These are phyloP conservation scores for Sinella curviseta DNA, from an alignment of 1,140 invertebrate genomes.

Conservation along the genomic window DNA sequence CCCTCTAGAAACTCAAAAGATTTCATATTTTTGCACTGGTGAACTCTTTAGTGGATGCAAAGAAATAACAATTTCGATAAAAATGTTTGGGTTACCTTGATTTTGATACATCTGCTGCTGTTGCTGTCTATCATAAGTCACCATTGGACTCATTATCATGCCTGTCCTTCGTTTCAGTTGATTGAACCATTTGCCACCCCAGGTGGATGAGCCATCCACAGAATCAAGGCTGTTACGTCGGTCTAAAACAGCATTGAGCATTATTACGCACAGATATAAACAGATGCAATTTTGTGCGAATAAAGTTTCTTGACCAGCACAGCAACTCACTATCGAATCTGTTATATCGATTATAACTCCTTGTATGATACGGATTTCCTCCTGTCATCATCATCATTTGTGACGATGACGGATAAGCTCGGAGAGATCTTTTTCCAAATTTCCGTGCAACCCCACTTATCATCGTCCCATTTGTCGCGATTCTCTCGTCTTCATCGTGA, in stretches of 20 bases:
- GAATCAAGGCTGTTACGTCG: neutral
- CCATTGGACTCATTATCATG: neutral
- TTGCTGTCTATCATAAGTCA: neutral
- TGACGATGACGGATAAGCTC: neutral
- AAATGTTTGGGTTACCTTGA: neutral
- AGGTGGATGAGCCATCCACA: neutral
- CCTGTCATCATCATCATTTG: neutral
- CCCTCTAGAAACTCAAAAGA: neutral
- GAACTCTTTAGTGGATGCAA: too few relatives aligned
- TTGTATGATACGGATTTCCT: neutral
- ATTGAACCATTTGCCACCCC: constrained; percentile 11
- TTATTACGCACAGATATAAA: too few relatives aligned
- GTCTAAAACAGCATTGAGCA: too few relatives aligned
- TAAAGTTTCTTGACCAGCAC: too few relatives aligned
- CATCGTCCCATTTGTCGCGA: neutral
- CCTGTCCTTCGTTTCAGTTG: neutral
- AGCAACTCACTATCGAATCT: neutral
- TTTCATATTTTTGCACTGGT: too few relatives aligned
- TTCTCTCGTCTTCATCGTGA: neutral
- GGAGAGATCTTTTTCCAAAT: neutral
- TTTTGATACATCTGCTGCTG: neutral
- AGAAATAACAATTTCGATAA: neutral
- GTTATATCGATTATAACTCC: constrained; percentile 9
- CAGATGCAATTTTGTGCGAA: too few relatives aligned
- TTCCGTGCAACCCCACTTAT: neutral